Conservation (phyloP, 1,140 invertebrate species). For the Calephelis nemesis region DNA sequence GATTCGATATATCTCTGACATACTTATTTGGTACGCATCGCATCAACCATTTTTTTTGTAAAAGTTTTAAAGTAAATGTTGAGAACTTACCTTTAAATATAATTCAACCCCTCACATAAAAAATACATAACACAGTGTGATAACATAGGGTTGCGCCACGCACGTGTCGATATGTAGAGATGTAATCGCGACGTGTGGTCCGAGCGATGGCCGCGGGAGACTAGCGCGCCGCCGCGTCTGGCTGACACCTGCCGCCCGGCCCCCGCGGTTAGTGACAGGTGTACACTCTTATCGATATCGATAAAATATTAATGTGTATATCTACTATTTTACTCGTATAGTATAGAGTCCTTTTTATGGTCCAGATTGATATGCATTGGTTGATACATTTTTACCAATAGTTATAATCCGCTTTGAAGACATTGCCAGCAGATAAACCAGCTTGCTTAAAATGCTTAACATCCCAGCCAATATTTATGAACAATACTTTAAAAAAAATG, state of each 20-base stretch:
- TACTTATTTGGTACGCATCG: conserved; percentile 47
- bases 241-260: conserved; percentile 67
- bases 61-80: background rate
- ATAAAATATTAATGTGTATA: conserved; percentile 29
- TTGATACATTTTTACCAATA: no score
- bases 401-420: no score
- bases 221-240: conserved; percentile 75
- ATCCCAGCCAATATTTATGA: no score
- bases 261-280: conserved; percentile 67
- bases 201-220: conserved; percentile 59
- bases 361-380: no score
- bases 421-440: no score
- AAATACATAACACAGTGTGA: conserved; percentile 57
- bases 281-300: conserved; percentile 59
- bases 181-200: conserved; percentile 58
- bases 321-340: background rate
- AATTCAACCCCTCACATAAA: conserved; percentile 22
- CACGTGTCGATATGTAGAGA: conserved; percentile 58
- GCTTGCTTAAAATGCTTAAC: no score
- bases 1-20: conserved; percentile 38
- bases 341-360: no score
- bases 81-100: conserved; percentile 50
- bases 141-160: conserved; percentile 65
- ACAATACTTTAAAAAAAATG: no score
- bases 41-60: background rate